Percentiles rank a stretch among this genome's conserved stretches.
These are phyloP conservation scores for Somateria mollissima DNA, from an alignment of 2,797 vertebrate genomes.

Conservation along the genomic window DNA sequence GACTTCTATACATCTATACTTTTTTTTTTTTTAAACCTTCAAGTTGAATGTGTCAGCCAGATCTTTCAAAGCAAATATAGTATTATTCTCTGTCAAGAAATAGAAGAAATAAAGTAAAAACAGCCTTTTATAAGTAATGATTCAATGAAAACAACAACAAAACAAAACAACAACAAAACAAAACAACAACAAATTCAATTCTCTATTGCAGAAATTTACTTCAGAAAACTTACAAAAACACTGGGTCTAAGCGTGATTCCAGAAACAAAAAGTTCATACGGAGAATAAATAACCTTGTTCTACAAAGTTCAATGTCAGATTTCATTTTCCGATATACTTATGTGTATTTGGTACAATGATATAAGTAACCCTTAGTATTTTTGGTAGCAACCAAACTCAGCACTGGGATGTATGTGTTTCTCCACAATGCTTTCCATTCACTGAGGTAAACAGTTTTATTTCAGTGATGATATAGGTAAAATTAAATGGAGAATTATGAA, in stretches of 20 bases:
- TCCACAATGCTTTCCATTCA: not conserved
- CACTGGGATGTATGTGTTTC: not conserved
- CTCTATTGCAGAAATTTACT: not conserved
- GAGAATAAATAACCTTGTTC: not conserved
- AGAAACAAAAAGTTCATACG: not conserved
- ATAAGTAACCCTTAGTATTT: not conserved
- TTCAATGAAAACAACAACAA: not conserved
- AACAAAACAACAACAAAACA: no score
- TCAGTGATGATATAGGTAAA: not conserved
- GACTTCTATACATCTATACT: not conserved
- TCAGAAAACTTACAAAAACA: not conserved
- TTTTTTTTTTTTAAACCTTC: not conserved
- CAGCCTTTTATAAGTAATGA: not conserved
- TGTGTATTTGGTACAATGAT: not conserved
- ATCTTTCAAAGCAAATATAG: not conserved
- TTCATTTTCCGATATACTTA: not conserved
- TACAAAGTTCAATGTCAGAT: not conserved
- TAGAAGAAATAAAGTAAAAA: not conserved
- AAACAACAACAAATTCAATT: not conserved
- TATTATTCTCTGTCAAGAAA: not conserved
- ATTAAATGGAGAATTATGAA: not conserved
- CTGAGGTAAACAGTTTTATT: not conserved
- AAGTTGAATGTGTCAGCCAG: not conserved
- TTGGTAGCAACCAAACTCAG: not conserved
- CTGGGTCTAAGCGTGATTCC: not conserved